A percentile compares a stretch with the other conserved stretches of the same genome.
Conservation (phyloP, 1,140 invertebrate genomes). For the Drosophila nebulosa region DNA sequence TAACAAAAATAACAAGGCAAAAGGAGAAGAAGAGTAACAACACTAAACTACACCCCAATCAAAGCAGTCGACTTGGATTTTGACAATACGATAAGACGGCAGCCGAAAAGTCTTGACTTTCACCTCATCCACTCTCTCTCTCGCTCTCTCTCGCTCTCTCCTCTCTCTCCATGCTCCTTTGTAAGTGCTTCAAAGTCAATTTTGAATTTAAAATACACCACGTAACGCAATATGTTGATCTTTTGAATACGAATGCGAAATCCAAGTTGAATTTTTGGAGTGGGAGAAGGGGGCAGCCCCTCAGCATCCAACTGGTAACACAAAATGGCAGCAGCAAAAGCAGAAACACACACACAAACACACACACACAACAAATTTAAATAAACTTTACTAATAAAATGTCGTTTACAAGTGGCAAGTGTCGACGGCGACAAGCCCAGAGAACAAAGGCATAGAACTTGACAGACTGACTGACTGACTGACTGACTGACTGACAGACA, state of each 20-base stretch:
- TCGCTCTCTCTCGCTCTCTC: not conserved
- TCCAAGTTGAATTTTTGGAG: constrained; percentile 33
- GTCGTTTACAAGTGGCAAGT: constrained; percentile 78
- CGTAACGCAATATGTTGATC: constrained; percentile 79
- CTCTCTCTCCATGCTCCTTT: constrained; percentile 18
- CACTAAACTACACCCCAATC: not conserved
- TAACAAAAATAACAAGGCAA: not conserved
- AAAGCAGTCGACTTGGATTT: not conserved
- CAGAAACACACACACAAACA: constrained; percentile 17
- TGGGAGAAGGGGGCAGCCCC: not conserved
- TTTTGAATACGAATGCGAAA: constrained; percentile 78
- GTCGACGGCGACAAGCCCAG: constrained; percentile 53
- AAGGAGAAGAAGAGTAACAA: not conserved
- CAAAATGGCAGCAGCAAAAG: constrained; percentile 60
- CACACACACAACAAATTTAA: constrained; percentile 67
- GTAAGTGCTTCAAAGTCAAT: constrained; percentile 78
- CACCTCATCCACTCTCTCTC: not conserved
- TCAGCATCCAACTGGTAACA: constrained; percentile 55
- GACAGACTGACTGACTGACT: constrained; percentile 11
- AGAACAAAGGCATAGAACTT: constrained; percentile 3
- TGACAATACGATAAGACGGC: not conserved
- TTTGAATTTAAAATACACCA: constrained; percentile 79
- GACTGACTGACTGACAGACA: not conserved
- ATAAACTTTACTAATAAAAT: constrained; percentile 79
- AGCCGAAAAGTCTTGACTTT: not conserved